Conservation (phyloP, 1,140 invertebrate species). For the Eurosta solidaginis region DNA sequence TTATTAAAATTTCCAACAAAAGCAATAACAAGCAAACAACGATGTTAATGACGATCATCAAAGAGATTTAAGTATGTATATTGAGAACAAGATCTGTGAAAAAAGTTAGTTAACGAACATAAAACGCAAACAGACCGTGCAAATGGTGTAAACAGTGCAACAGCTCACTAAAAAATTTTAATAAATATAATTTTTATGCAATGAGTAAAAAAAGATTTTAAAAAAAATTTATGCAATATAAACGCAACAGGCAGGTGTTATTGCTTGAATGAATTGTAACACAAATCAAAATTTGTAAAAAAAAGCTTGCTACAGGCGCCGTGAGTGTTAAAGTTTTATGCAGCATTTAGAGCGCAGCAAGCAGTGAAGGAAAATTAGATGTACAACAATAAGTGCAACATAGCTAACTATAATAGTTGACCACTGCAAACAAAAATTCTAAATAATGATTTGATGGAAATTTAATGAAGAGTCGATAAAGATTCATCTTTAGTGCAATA, state of each 20-base stretch:
- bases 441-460: neutral
- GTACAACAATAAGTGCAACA: neutral
- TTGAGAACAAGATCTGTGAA: neutral
- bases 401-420: neutral
- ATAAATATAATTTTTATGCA: conserved; percentile 21
- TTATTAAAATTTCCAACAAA: neutral
- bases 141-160: neutral
- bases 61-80: too few relatives aligned
- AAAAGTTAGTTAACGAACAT: neutral
- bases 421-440: neutral
- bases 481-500: too few relatives aligned
- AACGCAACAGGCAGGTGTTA: neutral
- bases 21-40: neutral
- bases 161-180: neutral
- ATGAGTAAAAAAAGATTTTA: neutral
- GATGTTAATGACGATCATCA: neutral
- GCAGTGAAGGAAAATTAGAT: neutral
- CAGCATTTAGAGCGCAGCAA: conserved; percentile 7
- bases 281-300: neutral
- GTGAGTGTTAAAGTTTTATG: neutral
- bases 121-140: neutral
- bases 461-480: too few relatives aligned
- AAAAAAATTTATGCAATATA: neutral
- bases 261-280: conserved; percentile 5
- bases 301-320: neutral